These are phyloP conservation scores for Aratinga solstitialis DNA, from an alignment of 2,797 vertebrate genomes.

Conservation along the genomic window DNA sequence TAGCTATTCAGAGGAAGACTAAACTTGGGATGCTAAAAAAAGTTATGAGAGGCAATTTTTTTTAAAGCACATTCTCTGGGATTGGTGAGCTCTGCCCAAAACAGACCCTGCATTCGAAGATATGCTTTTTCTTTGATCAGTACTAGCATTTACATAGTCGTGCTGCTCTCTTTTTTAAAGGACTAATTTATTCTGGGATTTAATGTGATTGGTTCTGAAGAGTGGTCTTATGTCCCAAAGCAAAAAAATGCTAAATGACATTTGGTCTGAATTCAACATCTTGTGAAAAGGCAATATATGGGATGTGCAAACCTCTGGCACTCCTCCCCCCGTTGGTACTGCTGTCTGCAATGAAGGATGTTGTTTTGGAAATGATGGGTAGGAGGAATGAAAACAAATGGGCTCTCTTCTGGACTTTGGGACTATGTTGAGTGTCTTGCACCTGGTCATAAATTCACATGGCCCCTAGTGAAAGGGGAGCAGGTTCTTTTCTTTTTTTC, in stretches of 20 bases:
- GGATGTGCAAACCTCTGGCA: not conserved
- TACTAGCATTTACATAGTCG: not conserved
- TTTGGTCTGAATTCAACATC: slow-evolving; percentile 11
- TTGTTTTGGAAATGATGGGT: slow-evolving; percentile 19
- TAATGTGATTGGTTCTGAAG: not conserved
- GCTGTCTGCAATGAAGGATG: slow-evolving; percentile 77
- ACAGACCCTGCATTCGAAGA: not conserved
- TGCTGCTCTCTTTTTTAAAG: not conserved
- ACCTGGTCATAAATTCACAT: slow-evolving; percentile 63
- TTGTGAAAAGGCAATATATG: not conserved
- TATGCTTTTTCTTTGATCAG: not conserved
- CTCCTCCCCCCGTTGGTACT: not conserved
- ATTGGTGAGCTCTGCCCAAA: not conserved
- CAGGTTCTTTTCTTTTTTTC: slow-evolving; percentile 57
- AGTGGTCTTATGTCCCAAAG: not conserved
- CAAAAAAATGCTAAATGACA: not conserved
- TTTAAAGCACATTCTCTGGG: not conserved
- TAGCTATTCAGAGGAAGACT: not conserved
- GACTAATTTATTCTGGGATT: not conserved
- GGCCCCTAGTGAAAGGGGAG: slow-evolving; percentile 58
- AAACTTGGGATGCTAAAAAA: not conserved
- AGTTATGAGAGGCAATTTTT: not conserved
- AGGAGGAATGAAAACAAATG: slow-evolving; percentile 31
- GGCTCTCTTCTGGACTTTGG: slow-evolving; percentile 32
- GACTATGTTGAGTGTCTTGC: not conserved